Evolutionary conservation across 2,113 vertebrate species (phyloP).

Genomic region (Felis chaus): DNA sequence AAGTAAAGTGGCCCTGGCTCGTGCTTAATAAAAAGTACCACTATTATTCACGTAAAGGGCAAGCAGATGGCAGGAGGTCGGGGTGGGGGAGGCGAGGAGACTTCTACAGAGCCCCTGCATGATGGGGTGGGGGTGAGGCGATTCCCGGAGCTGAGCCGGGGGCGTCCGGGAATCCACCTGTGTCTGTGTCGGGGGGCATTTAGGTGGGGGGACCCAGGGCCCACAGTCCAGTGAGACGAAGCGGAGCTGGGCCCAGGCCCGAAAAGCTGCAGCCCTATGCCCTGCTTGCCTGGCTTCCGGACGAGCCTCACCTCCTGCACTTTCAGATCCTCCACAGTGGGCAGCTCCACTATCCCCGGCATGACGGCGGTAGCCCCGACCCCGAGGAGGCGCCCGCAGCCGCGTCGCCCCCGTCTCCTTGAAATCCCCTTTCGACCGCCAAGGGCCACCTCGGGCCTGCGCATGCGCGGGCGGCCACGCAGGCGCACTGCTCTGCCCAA

Average conservation of each 20-base stretch:
- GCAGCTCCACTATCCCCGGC: slow-evolving; percentile 87
- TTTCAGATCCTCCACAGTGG: slow-evolving; percentile 90
- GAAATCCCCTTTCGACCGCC: slow-evolving; percentile 77
- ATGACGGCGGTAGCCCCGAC: slow-evolving; percentile 79
- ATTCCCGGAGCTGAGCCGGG: background rate
- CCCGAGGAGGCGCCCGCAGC: background rate
- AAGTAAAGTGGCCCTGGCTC: background rate
- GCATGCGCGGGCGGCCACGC: slow-evolving; percentile 68
- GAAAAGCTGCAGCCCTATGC: background rate
- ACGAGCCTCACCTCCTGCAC: slow-evolving; percentile 91
- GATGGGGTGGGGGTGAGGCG: background rate
- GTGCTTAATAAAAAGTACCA: slow-evolving; percentile 32
- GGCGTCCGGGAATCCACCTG: background rate
- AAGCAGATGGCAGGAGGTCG: background rate
- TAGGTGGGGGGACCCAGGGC: background rate
- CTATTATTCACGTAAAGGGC: background rate
- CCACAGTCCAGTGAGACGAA: background rate
- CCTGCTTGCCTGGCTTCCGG: slow-evolving; percentile 34
- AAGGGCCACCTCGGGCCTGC: background rate
- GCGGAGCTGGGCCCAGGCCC: background rate
- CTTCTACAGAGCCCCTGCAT: background rate
- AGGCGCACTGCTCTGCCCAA: slow-evolving; percentile 28
- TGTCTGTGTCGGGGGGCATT: accelerated
- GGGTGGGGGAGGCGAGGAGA: too few species aligned
- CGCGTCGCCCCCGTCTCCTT: slow-evolving; percentile 79